phyloP scores from a whole-genome alignment of 1,140 invertebrate species.

The Caenorhabditis remanei region DNA sequence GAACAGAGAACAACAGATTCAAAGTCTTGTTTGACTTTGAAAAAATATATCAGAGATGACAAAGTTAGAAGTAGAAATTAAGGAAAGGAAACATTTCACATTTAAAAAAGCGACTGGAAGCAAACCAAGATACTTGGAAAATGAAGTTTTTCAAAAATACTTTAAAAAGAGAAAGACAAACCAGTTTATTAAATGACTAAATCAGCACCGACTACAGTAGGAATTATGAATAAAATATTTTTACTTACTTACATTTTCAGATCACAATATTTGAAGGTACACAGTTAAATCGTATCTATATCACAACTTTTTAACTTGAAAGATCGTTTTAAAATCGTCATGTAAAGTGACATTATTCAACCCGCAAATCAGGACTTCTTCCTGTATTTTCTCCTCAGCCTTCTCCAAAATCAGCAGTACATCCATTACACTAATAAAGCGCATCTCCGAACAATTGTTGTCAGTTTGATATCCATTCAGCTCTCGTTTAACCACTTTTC shows the following conservation, averaged over 20 bases:
- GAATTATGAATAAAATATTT: background rate
- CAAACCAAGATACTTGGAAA: no score
- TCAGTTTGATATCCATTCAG: conserved; percentile 30
- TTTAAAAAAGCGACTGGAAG: no score
- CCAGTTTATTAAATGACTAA: background rate
- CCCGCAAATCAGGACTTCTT: background rate
- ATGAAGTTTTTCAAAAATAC: no score
- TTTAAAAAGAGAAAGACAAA: background rate
- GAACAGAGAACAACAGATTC: background rate
- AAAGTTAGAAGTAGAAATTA: no score
- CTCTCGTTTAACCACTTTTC: conserved; percentile 9
- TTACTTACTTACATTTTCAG: background rate
- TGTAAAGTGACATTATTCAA: background rate
- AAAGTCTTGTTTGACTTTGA: no score
- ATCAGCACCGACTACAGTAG: background rate
- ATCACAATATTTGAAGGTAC: background rate
- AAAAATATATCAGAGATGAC: no score
- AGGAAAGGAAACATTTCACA: no score
- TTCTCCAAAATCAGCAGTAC: background rate
- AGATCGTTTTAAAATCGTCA: conserved; percentile 22
- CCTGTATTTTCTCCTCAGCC: conserved; percentile 10
- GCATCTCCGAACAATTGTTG: background rate
- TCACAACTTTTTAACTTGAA: background rate
- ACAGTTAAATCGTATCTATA: background rate
- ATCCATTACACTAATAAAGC: background rate